phyloP scores from a whole-genome alignment of 2,113 vertebrate genomes.

The cattle (Bos taurus) region ARS-UCD2.0 NC_037354.1:18996501-18997000 shows the following conservation, averaged over 20 bases:
- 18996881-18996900: not conserved
- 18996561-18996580: not conserved
- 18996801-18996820: not conserved
- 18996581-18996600: not conserved
- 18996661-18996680: not conserved
- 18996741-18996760: not conserved
- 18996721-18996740: not conserved
- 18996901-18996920: not conserved
- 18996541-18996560: not conserved
- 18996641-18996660: not conserved
- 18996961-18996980: not conserved
- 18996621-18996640: not conserved
- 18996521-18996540: not conserved
- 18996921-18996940: not conserved
- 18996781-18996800: not conserved
- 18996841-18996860: not conserved
- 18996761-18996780: not conserved
- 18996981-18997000: not conserved
- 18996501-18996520: constrained; percentile 12
- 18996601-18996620: not conserved
- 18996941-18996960: not conserved
- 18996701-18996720: not conserved
- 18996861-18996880: not conserved
- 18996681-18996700: not conserved
- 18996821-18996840: not conserved